A percentile compares a stretch with the other conserved stretches of the same genome.
These are phyloP conservation scores for Tuta absoluta DNA, from an alignment of 2,888 invertebrate genomes.

Conservation along the genomic window DNA sequence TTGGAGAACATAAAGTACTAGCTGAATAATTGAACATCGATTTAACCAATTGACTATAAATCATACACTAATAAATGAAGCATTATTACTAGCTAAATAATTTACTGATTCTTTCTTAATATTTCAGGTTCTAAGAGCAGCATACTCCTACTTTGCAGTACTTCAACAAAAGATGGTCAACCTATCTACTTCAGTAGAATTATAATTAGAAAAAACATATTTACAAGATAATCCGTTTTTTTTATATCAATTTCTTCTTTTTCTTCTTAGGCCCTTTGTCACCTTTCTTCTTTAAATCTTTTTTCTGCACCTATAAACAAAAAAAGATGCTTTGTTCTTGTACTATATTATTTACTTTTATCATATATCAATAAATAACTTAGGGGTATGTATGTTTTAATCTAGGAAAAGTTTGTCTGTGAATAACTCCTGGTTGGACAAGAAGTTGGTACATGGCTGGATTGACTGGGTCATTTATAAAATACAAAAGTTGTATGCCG, in stretches of 20 bases:
- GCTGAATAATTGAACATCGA: too few species aligned
- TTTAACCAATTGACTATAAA: too few species aligned
- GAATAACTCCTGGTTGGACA: too few species aligned
- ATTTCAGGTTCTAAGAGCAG: conserved; percentile 35
- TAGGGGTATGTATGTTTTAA: too few species aligned
- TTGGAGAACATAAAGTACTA: too few species aligned
- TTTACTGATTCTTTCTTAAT: not conserved
- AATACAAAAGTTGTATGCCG: too few species aligned
- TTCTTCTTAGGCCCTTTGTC: conserved; percentile 58
- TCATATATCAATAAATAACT: not conserved
- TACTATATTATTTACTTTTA: conserved; percentile 6
- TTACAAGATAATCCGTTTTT: not conserved
- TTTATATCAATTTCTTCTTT: conserved; percentile 48
- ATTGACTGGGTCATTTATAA: too few species aligned
- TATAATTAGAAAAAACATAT: conserved; percentile 10
- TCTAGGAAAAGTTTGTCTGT: too few species aligned
- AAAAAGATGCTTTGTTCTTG: not conserved
- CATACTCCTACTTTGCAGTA: conserved; percentile 35
- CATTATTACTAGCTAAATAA: too few species aligned
- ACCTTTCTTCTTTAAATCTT: conserved; percentile 68
- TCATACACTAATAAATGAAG: too few species aligned
- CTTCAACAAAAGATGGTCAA: conserved; percentile 27
- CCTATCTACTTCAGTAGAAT: not conserved
- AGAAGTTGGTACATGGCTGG: too few species aligned
- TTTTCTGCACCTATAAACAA: conserved; percentile 67